Evolutionary conservation across 2,797 vertebrate genomes (phyloP).

Genomic region (Protosalanx chinensis): DNA sequence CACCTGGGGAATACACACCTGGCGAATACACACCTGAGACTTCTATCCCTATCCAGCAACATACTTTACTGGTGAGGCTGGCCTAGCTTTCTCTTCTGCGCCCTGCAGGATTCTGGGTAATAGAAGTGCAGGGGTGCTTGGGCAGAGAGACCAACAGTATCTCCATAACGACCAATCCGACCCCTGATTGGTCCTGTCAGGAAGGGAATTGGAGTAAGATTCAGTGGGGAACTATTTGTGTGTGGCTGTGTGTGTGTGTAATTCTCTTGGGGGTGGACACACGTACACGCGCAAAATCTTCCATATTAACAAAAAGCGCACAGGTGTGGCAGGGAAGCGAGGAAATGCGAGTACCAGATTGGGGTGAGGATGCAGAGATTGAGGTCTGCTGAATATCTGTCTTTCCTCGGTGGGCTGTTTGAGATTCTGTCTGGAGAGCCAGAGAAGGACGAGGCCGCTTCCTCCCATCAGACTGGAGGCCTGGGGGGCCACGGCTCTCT

Average conservation of each 20-base stretch:
- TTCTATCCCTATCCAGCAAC: too few relatives aligned
- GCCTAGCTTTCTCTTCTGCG: conserved; percentile 36
- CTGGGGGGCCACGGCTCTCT: too few relatives aligned
- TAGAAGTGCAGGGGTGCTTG: conserved; percentile 48
- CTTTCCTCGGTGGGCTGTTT: not conserved
- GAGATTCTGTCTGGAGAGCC: not conserved
- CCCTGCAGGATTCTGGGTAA: conserved; percentile 51
- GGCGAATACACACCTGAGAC: too few relatives aligned
- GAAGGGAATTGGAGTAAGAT: conserved; percentile 56
- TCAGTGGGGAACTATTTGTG: conserved; percentile 40
- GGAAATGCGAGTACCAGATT: conserved; percentile 18
- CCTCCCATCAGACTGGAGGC: too few relatives aligned
- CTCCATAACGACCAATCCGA: conserved; percentile 65
- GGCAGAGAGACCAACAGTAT: conserved; percentile 41
- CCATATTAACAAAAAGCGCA: not conserved
- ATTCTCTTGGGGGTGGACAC: not conserved
- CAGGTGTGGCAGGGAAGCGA: conserved; percentile 3
- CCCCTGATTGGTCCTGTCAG: conserved; percentile 63
- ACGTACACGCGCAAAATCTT: not conserved
- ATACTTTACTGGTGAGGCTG: conserved; percentile 5
- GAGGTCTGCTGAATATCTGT: conserved; percentile 16
- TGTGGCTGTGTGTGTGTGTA: conserved; percentile 10
- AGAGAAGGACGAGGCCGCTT: too few relatives aligned
- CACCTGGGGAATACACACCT: too few relatives aligned
- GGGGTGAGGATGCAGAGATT: conserved; percentile 24